These are phyloP conservation scores for Branchinecta sandiegonensis DNA, from an alignment of 2,888 invertebrate genomes.

Conservation along the genomic window DNA sequence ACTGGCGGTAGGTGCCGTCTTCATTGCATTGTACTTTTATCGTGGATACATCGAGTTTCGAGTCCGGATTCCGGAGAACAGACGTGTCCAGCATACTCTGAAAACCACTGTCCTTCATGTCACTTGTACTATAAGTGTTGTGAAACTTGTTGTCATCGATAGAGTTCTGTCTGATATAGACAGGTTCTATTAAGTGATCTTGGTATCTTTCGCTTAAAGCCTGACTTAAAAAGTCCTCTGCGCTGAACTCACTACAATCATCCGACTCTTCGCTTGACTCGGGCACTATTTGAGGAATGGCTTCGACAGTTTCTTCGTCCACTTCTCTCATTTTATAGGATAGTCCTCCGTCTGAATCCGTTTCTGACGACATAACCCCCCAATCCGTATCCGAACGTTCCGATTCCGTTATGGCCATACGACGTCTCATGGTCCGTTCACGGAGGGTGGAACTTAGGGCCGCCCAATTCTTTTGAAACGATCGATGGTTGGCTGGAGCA, in stretches of 20 bases:
- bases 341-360: not conserved
- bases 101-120: not conserved
- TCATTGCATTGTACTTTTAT: not conserved
- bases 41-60: too few species aligned
- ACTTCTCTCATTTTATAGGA: not conserved
- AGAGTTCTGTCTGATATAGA: too few species aligned
- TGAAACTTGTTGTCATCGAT: too few species aligned
- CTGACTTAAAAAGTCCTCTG: too few species aligned
- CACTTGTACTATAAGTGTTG: too few species aligned
- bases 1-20: not conserved
- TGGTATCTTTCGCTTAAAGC: too few species aligned
- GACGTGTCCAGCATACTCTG: not conserved
- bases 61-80: not conserved
- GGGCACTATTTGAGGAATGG: not conserved
- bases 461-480: slow-evolving; percentile 32
- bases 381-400: slow-evolving; percentile 23
- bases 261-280: not conserved
- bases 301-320: slow-evolving; percentile 3
- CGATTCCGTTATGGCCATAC: slow-evolving; percentile 22
- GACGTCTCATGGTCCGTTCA: slow-evolving; percentile 21
- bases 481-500: not conserved
- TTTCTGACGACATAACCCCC: slow-evolving; percentile 6
- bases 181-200: too few species aligned
- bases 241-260: too few species aligned
- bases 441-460: slow-evolving; percentile 36